Evolutionary conservation across 2,888 invertebrate genomes (phyloP).

Genomic region (Meta bourneti): DNA sequence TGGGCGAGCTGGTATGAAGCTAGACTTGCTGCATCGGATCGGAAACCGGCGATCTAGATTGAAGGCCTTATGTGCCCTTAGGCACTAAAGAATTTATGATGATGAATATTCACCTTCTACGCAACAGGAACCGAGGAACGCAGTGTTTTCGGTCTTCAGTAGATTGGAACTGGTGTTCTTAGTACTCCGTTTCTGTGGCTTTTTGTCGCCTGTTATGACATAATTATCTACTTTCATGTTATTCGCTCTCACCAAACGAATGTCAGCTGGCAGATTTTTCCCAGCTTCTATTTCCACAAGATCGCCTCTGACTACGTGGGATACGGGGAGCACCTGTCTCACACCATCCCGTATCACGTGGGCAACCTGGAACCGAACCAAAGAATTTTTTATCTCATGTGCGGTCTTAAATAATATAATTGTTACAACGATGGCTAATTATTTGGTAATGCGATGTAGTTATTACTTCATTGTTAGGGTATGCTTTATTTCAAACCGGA

Average conservation of each 20-base stretch:
- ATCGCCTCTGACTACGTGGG: slow-evolving; percentile 67
- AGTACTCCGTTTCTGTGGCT: slow-evolving; percentile 34
- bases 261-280: slow-evolving; percentile 63
- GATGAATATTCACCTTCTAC: no score
- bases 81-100: no score
- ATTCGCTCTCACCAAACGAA: slow-evolving; percentile 37
- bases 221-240: slow-evolving; percentile 49
- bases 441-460: no score
- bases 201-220: slow-evolving; percentile 25
- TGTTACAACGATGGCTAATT: not conserved
- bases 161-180: slow-evolving; percentile 80
- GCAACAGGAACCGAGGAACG: no score
- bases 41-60: no score
- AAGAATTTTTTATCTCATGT: not conserved
- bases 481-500: no score
- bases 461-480: no score
- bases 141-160: no score
- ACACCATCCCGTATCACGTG: not conserved
- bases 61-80: no score
- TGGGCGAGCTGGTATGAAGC: no score
- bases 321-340: slow-evolving; percentile 5
- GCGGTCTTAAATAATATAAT: not conserved
- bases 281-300: slow-evolving; percentile 65
- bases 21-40: no score
- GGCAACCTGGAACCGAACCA: not conserved